These are phyloP conservation scores for Verasper variegatus DNA, from an alignment of 2,113 vertebrate species.

Conservation along the genomic window DNA sequence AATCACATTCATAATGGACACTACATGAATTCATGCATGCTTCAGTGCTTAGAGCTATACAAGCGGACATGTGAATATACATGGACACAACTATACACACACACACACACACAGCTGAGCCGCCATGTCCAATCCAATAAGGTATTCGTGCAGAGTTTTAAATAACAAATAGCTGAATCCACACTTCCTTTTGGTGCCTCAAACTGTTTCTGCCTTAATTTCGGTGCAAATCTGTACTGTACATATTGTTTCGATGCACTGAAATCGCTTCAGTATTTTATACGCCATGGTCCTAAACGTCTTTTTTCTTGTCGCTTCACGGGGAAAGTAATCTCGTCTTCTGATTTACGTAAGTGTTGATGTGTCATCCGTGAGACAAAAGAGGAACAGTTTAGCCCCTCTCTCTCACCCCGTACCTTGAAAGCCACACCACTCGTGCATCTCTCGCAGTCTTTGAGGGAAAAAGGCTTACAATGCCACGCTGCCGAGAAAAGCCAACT, in stretches of 20 bases:
- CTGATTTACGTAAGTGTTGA: slow-evolving; percentile 54
- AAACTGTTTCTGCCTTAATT: slow-evolving; percentile 24
- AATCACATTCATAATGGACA: slow-evolving; percentile 54
- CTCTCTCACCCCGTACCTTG: slow-evolving; percentile 60
- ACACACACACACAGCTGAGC: slow-evolving; percentile 41
- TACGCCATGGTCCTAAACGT: slow-evolving; percentile 10
- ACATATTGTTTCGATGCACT: slow-evolving; percentile 22
- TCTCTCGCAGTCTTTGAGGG: slow-evolving; percentile 50
- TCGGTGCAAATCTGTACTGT: slow-evolving; percentile 29
- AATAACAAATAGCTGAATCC: slow-evolving; percentile 51
- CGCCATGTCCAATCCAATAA: slow-evolving; percentile 53
- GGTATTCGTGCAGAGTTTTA: slow-evolving; percentile 47
- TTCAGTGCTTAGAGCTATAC: slow-evolving; percentile 59
- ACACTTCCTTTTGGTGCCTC: slow-evolving; percentile 9
- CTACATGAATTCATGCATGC: slow-evolving; percentile 58
- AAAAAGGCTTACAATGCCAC: slow-evolving; percentile 67
- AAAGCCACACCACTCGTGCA: slow-evolving; percentile 56
- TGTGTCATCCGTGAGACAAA: slow-evolving; percentile 61
- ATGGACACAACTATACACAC: slow-evolving; percentile 7
- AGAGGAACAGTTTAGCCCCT: slow-evolving; percentile 43
- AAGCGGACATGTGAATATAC: slow-evolving; percentile 51
- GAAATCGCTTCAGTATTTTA: slow-evolving; percentile 26
- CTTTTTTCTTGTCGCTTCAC: slow-evolving; percentile 46
- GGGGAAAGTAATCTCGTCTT: slow-evolving; percentile 31
- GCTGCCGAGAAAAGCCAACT: slow-evolving; percentile 68